A percentile compares a stretch with the other conserved stretches of the same genome.
phyloP scores from a whole-genome alignment of 2,113 vertebrate genomes.

The Gopherus evgoodei region DNA sequence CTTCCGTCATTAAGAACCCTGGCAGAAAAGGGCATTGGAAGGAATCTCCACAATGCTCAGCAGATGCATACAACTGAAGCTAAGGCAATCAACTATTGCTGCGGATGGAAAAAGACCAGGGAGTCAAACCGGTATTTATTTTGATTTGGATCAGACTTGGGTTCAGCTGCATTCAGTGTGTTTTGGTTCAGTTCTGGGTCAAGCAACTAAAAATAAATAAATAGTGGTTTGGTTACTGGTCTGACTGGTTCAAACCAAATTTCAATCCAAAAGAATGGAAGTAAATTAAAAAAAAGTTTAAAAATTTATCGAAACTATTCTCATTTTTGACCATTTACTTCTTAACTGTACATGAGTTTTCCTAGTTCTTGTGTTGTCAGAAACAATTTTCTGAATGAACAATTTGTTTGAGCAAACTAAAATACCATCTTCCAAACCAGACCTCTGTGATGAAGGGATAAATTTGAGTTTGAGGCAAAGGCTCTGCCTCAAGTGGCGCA shows the following conservation, averaged over 20 bases:
- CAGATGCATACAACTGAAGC: neutral
- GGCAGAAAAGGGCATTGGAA: neutral
- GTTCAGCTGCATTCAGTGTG: neutral
- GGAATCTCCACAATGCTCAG: neutral
- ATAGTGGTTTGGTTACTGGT: neutral
- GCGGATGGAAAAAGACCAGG: accelerated
- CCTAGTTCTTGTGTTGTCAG: neutral
- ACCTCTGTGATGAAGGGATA: neutral
- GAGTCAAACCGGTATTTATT: neutral
- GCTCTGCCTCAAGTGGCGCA: neutral
- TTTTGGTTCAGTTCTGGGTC: neutral
- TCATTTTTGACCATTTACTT: neutral
- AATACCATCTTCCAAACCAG: neutral
- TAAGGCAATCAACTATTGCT: accelerated
- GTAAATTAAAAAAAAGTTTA: neutral
- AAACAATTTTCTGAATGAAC: neutral
- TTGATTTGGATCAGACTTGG: neutral
- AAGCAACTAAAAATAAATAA: neutral
- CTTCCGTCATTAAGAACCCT: neutral
- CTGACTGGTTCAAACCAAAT: neutral
- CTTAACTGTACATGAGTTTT: neutral
- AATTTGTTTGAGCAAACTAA: neutral
- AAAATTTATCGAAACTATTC: neutral
- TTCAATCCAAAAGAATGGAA: neutral
- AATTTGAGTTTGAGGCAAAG: neutral